These are phyloP conservation scores for Ctena decussata DNA, from an alignment of 2,888 invertebrate species.

Conservation along the genomic window DNA sequence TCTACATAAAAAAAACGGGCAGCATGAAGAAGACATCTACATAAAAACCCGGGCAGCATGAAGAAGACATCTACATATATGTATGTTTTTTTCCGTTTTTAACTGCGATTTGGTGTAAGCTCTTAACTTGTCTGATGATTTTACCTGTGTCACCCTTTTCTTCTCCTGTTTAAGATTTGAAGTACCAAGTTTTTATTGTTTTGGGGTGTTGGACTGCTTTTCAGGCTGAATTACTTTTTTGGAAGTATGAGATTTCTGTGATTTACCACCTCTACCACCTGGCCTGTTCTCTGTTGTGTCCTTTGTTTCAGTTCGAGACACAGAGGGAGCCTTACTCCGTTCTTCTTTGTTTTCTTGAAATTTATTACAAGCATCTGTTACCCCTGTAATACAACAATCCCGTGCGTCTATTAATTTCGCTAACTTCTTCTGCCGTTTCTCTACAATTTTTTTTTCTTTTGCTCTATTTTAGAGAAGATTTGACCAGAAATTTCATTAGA, in stretches of 20 bases:
- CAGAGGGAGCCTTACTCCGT: not conserved
- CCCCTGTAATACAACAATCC: not conserved
- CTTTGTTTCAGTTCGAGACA: not conserved
- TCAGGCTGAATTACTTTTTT: not conserved
- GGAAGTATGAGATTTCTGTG: not conserved
- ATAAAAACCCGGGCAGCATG: no score
- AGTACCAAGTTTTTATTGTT: not conserved
- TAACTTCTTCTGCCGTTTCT: constrained; percentile 7
- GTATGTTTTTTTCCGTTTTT: not conserved
- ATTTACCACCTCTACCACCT: not conserved
- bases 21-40: no score
- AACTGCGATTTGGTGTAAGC: not conserved
- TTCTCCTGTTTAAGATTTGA: not conserved
- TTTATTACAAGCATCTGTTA: not conserved
- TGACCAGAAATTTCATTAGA: constrained; percentile 14
- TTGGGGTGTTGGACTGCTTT: not conserved
- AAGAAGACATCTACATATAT: no score
- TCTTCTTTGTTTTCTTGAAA: not conserved
- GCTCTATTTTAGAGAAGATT: no score
- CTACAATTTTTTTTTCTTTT: constrained; percentile 18
- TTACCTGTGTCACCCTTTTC: not conserved
- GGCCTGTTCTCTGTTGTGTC: not conserved
- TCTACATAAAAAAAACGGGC: no score
- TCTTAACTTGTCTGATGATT: not conserved
- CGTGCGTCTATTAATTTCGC: not conserved